A percentile compares a stretch with the other conserved stretches of the same genome.
Conservation (phyloP, 2,888 invertebrate genomes). For the Drosophila peninsularis region DNA sequence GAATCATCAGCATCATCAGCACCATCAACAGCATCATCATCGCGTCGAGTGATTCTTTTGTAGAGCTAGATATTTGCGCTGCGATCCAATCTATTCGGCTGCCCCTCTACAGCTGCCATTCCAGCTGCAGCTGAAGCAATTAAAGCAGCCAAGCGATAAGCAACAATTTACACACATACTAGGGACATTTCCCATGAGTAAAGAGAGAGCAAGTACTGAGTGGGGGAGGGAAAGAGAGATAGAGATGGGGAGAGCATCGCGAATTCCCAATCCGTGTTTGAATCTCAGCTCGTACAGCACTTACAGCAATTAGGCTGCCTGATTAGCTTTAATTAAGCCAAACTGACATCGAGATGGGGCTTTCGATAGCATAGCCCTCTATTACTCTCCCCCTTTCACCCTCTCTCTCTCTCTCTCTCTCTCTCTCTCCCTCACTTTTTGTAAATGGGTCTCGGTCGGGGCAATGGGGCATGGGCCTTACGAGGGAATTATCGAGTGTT, state of each 20-base stretch:
- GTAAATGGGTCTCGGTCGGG: slow-evolving; percentile 19
- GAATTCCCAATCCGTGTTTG: slow-evolving; percentile 7
- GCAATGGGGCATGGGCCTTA: slow-evolving; percentile 19
- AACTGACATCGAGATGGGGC: slow-evolving; percentile 40
- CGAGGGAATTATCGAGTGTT: slow-evolving; percentile 12
- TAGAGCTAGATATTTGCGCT: slow-evolving; percentile 20
- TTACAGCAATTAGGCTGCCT: slow-evolving; percentile 60
- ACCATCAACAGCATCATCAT: slow-evolving; percentile 6
- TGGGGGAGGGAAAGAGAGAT: too few species aligned
- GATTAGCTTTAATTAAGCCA: slow-evolving; percentile 71
- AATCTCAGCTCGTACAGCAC: slow-evolving; percentile 40
- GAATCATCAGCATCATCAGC: slow-evolving; percentile 22
- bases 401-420: neutral
- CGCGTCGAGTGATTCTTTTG: slow-evolving; percentile 24
- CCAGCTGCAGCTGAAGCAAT: slow-evolving; percentile 27
- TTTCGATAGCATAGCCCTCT: neutral
- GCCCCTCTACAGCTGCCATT: slow-evolving; percentile 1
- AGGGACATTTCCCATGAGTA: neutral
- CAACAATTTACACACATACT: slow-evolving; percentile 34
- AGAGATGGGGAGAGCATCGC: neutral
- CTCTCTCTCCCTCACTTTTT: neutral
- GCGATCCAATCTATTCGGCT: slow-evolving; percentile 12
- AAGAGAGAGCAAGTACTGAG: neutral
- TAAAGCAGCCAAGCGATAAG: slow-evolving; percentile 35
- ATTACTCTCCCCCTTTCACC: neutral